Conservation (phyloP, 2,113 vertebrate genomes). For the Scomber colias region DNA sequence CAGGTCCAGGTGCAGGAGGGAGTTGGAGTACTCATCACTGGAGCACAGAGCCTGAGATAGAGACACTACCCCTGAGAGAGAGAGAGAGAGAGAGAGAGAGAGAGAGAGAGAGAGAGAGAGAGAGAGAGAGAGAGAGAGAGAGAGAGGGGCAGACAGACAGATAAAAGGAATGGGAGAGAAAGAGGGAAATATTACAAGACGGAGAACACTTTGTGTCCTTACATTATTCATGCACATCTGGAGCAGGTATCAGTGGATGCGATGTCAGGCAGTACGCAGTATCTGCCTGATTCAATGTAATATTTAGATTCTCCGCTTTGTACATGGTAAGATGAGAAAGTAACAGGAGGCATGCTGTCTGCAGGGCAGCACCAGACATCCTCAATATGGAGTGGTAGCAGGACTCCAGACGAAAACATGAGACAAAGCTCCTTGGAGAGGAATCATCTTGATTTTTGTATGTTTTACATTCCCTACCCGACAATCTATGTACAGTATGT, state of each 20-base stretch:
- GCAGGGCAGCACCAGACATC: constrained; percentile 32
- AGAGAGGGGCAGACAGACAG: constrained; percentile 15
- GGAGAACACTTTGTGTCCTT: constrained; percentile 58
- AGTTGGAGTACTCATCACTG: constrained; percentile 91
- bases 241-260: constrained; percentile 51
- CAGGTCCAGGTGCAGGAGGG: constrained; percentile 92
- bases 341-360: constrained; percentile 28
- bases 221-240: constrained; percentile 71
- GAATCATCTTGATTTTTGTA: constrained; percentile 23
- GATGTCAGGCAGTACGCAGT: constrained; percentile 28
- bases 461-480: constrained; percentile 16
- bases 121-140: background rate
- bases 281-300: constrained; percentile 57
- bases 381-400: constrained; percentile 34
- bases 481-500: no score
- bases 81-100: background rate
- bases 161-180: constrained; percentile 25
- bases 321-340: constrained; percentile 40
- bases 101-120: constrained; percentile 38
- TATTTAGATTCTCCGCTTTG: constrained; percentile 69
- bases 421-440: constrained; percentile 23
- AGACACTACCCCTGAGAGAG: constrained; percentile 87
- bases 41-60: constrained; percentile 92
- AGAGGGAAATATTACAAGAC: constrained; percentile 48
- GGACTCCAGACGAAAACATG: constrained; percentile 9